Percentiles rank a stretch among this genome's conserved stretches.
These are phyloP conservation scores for Capitulum mitella DNA, from an alignment of 2,888 invertebrate genomes.

Conservation along the genomic window DNA sequence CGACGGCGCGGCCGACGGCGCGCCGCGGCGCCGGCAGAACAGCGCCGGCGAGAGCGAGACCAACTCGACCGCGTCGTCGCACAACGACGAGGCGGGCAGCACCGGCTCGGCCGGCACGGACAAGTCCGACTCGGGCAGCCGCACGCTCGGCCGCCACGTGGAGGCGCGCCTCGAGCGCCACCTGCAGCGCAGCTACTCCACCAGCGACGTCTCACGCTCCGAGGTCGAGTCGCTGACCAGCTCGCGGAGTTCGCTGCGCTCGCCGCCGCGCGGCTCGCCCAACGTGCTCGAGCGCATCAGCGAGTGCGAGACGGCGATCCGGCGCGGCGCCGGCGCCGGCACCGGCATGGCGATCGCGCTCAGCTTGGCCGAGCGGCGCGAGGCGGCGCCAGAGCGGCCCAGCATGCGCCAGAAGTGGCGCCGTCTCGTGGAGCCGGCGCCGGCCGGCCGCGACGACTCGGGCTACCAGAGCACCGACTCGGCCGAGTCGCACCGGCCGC, in stretches of 20 bases:
- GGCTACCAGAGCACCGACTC: constrained; percentile 81
- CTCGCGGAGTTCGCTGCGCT: constrained; percentile 6
- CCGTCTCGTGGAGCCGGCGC: constrained; percentile 35
- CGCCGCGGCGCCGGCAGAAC: neutral
- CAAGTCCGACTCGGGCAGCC: neutral
- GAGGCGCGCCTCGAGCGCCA: constrained; percentile 26
- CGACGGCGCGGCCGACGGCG: neutral
- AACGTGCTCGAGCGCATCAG: constrained; percentile 18
- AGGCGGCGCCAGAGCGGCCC: constrained; percentile 38
- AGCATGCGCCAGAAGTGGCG: constrained; percentile 29
- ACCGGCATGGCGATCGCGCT: constrained; percentile 41
- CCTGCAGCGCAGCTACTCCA: constrained; percentile 17
- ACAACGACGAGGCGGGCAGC: neutral
- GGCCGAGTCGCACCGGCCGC: constrained; percentile 41
- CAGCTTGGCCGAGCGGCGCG: constrained; percentile 42
- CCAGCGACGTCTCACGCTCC: neutral
- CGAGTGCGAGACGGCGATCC: constrained; percentile 34
- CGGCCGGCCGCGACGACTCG: constrained; percentile 57
- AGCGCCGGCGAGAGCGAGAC: constrained; percentile 25
- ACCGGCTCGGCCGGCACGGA: constrained; percentile 13
- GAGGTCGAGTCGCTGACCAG: neutral
- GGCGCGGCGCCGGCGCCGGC: constrained; percentile 40
- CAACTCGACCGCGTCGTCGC: constrained; percentile 3
- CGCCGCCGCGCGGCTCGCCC: neutral
- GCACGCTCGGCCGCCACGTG: constrained; percentile 24